These are phyloP conservation scores for Crossocerus cetratus DNA, from an alignment of 2,888 invertebrate species.

Conservation along the genomic window DNA sequence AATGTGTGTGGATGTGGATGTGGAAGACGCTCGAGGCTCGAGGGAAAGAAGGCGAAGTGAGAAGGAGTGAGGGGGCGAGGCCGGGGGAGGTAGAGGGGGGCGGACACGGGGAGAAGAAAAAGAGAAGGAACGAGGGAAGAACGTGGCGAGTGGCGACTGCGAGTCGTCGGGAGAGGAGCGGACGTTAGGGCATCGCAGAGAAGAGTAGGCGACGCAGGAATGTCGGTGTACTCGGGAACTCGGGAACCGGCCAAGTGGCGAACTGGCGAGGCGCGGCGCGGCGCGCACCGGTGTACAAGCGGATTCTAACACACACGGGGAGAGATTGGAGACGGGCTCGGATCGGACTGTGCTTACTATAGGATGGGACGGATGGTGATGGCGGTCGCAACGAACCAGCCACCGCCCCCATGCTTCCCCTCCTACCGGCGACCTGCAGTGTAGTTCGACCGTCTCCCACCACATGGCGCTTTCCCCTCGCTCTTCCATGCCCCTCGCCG, in stretches of 20 bases:
- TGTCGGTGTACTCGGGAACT: constrained; percentile 70
- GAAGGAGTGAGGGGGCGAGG: constrained; percentile 23
- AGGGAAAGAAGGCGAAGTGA: constrained; percentile 13
- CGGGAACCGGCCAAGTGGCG: too few species aligned
- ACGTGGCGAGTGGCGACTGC: constrained; percentile 50
- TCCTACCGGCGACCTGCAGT: constrained; percentile 46
- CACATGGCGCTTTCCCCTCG: constrained; percentile 19
- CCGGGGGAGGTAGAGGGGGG: constrained; percentile 29
- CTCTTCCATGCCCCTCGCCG: constrained; percentile 24
- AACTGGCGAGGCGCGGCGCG: constrained; percentile 68
- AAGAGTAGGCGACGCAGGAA: constrained; percentile 66
- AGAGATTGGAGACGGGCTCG: constrained; percentile 67
- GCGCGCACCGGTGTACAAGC: constrained; percentile 70
- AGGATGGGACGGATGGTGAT: constrained; percentile 78
- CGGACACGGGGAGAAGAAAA: constrained; percentile 30
- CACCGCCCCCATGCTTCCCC: constrained; percentile 76
- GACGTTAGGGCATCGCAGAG: constrained; percentile 74
- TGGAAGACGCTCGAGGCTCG: too few species aligned
- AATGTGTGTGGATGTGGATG: too few species aligned
- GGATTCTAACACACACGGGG: constrained; percentile 68
- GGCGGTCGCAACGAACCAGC: constrained; percentile 80
- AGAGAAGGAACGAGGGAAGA: constrained; percentile 55
- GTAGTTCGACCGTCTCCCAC: constrained; percentile 37
- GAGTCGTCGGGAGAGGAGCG: constrained; percentile 52
- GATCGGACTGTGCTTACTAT: constrained; percentile 65